Percentiles rank a stretch among this genome's conserved stretches.
Conservation (phyloP, 2,888 invertebrate species). For the Lamellibrachia columna region DNA sequence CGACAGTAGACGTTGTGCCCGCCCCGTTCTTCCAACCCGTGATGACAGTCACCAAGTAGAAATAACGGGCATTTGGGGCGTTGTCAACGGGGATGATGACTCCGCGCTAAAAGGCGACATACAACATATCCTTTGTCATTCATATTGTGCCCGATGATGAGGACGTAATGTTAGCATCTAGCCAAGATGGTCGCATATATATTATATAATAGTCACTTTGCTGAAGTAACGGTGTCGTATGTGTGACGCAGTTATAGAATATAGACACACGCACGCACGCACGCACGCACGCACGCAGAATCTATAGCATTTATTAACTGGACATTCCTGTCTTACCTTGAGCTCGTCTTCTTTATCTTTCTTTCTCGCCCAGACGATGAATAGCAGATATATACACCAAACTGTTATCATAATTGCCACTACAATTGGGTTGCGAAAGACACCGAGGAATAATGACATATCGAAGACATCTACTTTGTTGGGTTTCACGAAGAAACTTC, state of each 20-base stretch:
- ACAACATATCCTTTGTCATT: neutral
- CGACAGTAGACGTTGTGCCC: conserved; percentile 20
- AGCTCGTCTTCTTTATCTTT: neutral
- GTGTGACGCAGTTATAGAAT: neutral
- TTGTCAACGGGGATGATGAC: conserved; percentile 14
- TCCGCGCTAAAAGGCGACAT: neutral
- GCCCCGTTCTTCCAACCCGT: conserved; percentile 20
- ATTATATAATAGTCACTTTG: neutral
- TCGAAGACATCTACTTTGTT: neutral
- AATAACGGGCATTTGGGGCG: neutral
- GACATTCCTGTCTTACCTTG: neutral
- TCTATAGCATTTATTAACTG: neutral
- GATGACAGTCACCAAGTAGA: conserved; percentile 14
- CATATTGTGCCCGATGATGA: neutral
- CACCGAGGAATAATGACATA: neutral
- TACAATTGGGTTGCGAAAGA: neutral
- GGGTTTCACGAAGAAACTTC: conserved; percentile 1
- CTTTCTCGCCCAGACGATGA: neutral
- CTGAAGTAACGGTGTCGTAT: neutral
- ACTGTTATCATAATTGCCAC: neutral
- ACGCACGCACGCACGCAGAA: too few relatives aligned
- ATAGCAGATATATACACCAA: neutral
- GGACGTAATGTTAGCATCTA: neutral
- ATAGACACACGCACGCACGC: too few relatives aligned
- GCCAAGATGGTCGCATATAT: neutral